phyloP scores from a whole-genome alignment of 2,888 invertebrate genomes.

The Agonum fuliginosum region DNA sequence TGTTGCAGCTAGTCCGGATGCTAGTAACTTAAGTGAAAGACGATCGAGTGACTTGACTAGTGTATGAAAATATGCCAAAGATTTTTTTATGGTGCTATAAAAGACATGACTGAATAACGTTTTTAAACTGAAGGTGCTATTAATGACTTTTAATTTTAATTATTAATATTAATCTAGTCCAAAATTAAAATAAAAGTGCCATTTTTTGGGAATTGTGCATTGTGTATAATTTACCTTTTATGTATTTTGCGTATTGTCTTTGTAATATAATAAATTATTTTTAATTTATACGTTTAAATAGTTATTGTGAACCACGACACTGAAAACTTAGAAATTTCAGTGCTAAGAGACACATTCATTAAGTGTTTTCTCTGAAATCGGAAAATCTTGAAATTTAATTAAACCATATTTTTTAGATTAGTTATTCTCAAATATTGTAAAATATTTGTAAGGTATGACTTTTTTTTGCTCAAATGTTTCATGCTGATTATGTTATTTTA shows the following conservation, averaged over 20 bases:
- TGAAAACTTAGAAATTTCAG: too few relatives aligned
- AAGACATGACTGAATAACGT: slow-evolving; percentile 24
- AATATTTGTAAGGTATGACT: too few relatives aligned
- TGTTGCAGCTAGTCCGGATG: slow-evolving; percentile 3
- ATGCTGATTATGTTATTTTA: too few relatives aligned
- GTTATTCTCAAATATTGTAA: too few relatives aligned
- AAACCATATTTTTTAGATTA: too few relatives aligned
- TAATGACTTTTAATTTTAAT: slow-evolving; percentile 52
- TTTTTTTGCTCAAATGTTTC: too few relatives aligned
- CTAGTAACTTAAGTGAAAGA: not conserved
- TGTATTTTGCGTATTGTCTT: slow-evolving; percentile 26
- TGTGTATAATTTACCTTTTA: slow-evolving; percentile 38
- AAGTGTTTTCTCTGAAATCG: too few relatives aligned
- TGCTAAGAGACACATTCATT: too few relatives aligned
- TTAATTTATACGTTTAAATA: slow-evolving; percentile 40
- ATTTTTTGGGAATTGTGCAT: slow-evolving; percentile 48
- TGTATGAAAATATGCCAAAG: slow-evolving; percentile 46
- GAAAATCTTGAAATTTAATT: too few relatives aligned
- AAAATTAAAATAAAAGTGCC: slow-evolving; percentile 38
- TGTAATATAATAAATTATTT: slow-evolving; percentile 38
- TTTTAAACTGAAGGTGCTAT: slow-evolving; percentile 35
- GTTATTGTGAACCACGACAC: too few relatives aligned
- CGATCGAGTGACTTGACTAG: slow-evolving; percentile 58
- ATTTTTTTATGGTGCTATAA: slow-evolving; percentile 42
- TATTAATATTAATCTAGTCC: slow-evolving; percentile 53